phyloP scores from a whole-genome alignment of 2,113 vertebrate species.

The Pteruthius melanotis region DNA sequence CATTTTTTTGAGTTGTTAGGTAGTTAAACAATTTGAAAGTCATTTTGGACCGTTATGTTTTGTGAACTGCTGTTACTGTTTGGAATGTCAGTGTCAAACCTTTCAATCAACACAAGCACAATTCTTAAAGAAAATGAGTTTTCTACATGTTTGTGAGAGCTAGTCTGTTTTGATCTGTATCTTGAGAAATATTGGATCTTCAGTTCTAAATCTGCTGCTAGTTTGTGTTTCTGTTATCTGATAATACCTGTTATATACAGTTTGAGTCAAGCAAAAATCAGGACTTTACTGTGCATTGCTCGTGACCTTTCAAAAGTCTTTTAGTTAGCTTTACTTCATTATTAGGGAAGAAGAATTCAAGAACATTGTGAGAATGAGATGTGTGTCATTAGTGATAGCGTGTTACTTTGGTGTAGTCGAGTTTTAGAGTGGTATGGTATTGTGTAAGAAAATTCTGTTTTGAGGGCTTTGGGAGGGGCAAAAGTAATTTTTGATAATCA shows the following conservation, averaged over 20 bases:
- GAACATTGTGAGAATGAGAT: not conserved
- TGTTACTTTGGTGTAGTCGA: not conserved
- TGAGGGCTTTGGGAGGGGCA: not conserved
- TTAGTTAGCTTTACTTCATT: not conserved
- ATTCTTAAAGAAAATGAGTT: not conserved
- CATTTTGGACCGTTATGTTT: constrained; percentile 18
- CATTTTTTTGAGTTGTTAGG: not conserved
- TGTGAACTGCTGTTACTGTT: not conserved
- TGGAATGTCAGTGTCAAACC: not conserved
- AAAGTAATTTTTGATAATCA: not conserved
- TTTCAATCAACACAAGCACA: not conserved
- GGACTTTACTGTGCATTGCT: not conserved
- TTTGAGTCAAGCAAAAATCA: not conserved
- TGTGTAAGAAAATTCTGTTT: not conserved
- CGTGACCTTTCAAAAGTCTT: not conserved
- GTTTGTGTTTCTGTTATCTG: not conserved
- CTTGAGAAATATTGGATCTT: not conserved
- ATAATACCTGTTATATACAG: not conserved
- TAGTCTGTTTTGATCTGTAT: not conserved
- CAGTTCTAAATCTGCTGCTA: not conserved
- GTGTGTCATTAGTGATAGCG: not conserved
- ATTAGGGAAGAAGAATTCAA: not conserved
- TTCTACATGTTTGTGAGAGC: not conserved
- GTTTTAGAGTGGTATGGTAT: not conserved
- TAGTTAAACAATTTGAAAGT: not conserved